Conservation (phyloP, 2,113 vertebrate genomes). For the Numenius arquata region DNA sequence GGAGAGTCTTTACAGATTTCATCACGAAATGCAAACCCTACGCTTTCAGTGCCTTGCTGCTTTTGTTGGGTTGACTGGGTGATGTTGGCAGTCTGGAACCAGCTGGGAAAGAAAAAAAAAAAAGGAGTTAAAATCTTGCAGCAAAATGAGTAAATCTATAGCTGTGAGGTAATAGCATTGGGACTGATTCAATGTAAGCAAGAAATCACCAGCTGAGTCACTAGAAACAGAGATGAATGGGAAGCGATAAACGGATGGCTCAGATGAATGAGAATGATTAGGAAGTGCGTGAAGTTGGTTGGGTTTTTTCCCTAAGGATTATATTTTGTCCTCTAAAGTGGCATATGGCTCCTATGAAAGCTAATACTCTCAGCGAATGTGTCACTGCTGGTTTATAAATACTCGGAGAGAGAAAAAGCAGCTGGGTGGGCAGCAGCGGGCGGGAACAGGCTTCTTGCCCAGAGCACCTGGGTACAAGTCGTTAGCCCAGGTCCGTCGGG, state of each 20-base stretch:
- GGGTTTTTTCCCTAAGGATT: neutral
- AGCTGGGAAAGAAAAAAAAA: neutral
- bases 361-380: neutral
- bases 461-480: neutral
- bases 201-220: slow-evolving; percentile 42
- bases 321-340: neutral
- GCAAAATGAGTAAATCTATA: slow-evolving; percentile 20
- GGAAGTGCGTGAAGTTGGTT: neutral
- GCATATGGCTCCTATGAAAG: neutral
- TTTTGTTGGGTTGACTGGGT: neutral
- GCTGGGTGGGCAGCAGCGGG: neutral
- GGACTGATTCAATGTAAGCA: slow-evolving; percentile 11
- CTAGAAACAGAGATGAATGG: slow-evolving; percentile 41
- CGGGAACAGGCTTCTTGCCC: neutral
- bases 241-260: neutral
- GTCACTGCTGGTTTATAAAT: neutral
- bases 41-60: neutral
- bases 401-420: neutral
- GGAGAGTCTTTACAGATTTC: neutral
- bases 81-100: neutral
- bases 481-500: neutral
- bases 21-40: neutral
- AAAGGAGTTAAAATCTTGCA: neutral
- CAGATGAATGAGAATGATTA: slow-evolving; percentile 13
- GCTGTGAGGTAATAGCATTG: neutral